Conservation (phyloP, 2,113 vertebrate species). For the Centropus unirufus region DNA sequence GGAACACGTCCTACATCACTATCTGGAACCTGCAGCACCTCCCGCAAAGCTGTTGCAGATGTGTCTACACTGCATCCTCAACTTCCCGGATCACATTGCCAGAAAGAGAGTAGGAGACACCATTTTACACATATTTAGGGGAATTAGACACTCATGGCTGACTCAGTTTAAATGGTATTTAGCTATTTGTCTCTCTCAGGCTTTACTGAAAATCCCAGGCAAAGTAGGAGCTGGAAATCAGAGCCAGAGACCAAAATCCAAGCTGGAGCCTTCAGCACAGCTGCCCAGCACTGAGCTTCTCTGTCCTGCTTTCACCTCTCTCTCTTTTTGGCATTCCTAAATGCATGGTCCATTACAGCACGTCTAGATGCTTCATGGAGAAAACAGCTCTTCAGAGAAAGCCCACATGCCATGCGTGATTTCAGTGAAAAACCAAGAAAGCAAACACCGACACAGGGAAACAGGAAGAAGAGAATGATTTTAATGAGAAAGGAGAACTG, state of each 20-base stretch:
- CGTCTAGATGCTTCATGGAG: fast-evolving
- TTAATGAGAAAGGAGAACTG: background rate
- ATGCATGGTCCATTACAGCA: background rate
- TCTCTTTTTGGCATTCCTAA: background rate
- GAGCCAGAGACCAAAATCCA: background rate
- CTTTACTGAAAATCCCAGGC: background rate
- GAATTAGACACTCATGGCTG: background rate
- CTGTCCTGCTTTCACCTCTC: background rate
- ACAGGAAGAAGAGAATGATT: background rate
- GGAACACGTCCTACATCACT: background rate
- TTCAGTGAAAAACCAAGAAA: background rate
- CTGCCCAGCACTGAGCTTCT: background rate
- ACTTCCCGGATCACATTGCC: background rate
- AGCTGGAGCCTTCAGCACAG: background rate
- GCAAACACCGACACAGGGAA: background rate
- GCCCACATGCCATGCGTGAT: background rate
- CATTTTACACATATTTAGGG: background rate
- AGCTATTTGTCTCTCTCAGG: background rate
- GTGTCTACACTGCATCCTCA: background rate
- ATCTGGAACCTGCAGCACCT: background rate
- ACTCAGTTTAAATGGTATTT: background rate
- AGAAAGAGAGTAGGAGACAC: background rate
- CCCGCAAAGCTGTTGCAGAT: background rate
- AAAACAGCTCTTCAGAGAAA: background rate
- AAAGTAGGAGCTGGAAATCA: background rate